Base-by-base conservation (phyloP, 2,888 invertebrate genomes). In the Drosophila buzzatii region DNA sequence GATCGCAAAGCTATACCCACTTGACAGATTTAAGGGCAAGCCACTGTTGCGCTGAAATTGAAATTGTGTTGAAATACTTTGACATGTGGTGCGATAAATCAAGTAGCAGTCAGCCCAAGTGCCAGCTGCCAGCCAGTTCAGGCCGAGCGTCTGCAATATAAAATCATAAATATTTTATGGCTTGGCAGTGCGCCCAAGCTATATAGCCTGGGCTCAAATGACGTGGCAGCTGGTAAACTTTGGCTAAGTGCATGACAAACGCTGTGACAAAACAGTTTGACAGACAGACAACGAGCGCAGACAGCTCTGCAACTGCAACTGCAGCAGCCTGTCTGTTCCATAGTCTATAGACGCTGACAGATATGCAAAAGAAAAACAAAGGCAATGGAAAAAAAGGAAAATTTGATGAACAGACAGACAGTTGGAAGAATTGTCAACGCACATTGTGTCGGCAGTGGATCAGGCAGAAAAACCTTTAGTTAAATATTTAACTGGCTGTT, bases 211-310 rank as follows among this genome's bases (percentile, higher is more conserved):
- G 23, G 55, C 55, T 52, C 31, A 61, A 66, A 66, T 52, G 61
- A 61, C 55, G 59, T 39, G 51, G 42, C 75, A 78, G 83, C 70
- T 85, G 67, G 66, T 44, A 62, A 80, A 74, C 57, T 81, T 51
- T 77, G 79, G 77, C 84, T 85, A 85, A 88, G 88, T 85, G 88
- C 84, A 88, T 73, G 85, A 78, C 85, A 85, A 87, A 77, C 76
- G 76, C 70, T 61, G 59, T 66, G 81, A 85, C 83, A 80, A 66
- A 77, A 70, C 73, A 72, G 80, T 66, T 73, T 79, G 80, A 78
- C 78, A 67, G 68, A 66, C 72, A 61, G 55, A 53, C 51, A 44
- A 49, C 70, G 78, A 61, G 45, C 27, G 51, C 52, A 59, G 49
- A 39, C 71, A 67, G 39, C 27, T 27, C 5, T 5, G 27, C 64